A percentile compares a stretch with the other conserved stretches of the same genome.
These are phyloP conservation scores for Seriola rivoliana DNA, from an alignment of 2,113 vertebrate genomes.

Conservation along the genomic window DNA sequence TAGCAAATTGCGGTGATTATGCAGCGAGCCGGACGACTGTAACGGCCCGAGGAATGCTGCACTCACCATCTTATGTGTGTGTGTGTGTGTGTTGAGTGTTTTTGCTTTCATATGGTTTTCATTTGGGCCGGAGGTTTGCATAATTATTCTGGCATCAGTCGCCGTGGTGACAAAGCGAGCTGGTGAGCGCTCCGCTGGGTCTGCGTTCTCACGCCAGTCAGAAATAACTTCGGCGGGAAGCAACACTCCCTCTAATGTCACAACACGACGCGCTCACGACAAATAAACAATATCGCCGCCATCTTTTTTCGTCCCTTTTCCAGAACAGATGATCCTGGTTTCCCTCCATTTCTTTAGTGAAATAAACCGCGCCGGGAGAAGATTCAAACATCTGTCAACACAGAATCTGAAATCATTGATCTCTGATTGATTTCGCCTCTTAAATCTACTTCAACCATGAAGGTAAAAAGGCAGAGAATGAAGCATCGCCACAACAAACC, in stretches of 20 bases:
- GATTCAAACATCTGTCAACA: neutral
- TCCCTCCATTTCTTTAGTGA: neutral
- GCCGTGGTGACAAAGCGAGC: conserved; percentile 66
- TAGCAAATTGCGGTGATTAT: conserved; percentile 59
- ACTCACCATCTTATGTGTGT: conserved; percentile 5
- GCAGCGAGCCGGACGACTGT: conserved; percentile 24
- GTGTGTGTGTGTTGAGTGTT: conserved; percentile 31
- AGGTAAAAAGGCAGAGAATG: neutral
- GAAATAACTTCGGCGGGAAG: conserved; percentile 66
- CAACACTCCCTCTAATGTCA: neutral
- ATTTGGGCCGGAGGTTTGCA: conserved; percentile 74
- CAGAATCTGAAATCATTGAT: neutral
- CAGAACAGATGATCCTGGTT: neutral
- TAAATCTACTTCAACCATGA: neutral
- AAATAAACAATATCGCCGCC: neutral
- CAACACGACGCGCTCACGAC: neutral
- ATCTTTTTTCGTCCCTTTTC: neutral
- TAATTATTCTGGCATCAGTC: conserved; percentile 77
- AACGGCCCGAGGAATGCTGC: conserved; percentile 38
- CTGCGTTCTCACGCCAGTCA: conserved; percentile 59
- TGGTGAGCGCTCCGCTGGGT: conserved; percentile 34
- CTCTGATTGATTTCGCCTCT: neutral
- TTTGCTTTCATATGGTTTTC: conserved; percentile 72
- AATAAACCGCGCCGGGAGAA: neutral
- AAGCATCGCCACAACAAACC: neutral